These are phyloP conservation scores for Amiota mariae DNA, from an alignment of 2,888 invertebrate species.

Conservation along the genomic window DNA sequence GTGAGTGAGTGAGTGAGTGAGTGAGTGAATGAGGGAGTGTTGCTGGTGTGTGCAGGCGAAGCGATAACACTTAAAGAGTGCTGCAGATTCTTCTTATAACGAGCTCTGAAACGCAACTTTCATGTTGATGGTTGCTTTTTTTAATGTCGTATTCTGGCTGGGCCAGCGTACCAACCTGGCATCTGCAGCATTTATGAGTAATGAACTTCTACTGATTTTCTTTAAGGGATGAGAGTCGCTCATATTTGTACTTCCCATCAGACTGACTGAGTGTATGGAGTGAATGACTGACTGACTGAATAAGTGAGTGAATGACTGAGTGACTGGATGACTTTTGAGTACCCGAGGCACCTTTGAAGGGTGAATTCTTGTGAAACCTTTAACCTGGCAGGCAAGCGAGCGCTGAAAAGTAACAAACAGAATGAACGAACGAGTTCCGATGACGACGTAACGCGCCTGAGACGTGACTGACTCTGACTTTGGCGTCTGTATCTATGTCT, in stretches of 20 bases:
- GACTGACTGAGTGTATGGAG: not conserved
- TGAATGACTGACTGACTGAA: not conserved
- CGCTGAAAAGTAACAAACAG: constrained; percentile 65
- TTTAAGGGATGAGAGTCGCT: not conserved
- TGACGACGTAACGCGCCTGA: constrained; percentile 51
- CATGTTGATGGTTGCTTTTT: not conserved
- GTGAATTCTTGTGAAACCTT: constrained; percentile 55
- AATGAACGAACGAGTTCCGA: constrained; percentile 68
- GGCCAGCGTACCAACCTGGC: constrained; percentile 50
- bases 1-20: constrained; percentile 28
- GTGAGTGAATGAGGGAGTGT: constrained; percentile 38
- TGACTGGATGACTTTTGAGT: not conserved
- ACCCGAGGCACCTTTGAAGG: constrained; percentile 47
- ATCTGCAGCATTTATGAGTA: constrained; percentile 70
- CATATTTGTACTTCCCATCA: not conserved
- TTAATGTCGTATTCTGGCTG: constrained; percentile 39
- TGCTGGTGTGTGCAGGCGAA: constrained; percentile 23
- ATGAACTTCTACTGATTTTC: constrained; percentile 60
- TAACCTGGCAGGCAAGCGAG: constrained; percentile 37
- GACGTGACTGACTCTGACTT: constrained; percentile 65
- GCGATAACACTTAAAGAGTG: constrained; percentile 67
- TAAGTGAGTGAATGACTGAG: not conserved
- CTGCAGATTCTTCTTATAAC: constrained; percentile 66
- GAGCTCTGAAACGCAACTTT: constrained; percentile 38
- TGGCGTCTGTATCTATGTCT: constrained; percentile 38